A percentile compares a stretch with the other conserved stretches of the same genome.
Conservation (phyloP, 2,113 vertebrate species). For the Rhinogobius similis region DNA sequence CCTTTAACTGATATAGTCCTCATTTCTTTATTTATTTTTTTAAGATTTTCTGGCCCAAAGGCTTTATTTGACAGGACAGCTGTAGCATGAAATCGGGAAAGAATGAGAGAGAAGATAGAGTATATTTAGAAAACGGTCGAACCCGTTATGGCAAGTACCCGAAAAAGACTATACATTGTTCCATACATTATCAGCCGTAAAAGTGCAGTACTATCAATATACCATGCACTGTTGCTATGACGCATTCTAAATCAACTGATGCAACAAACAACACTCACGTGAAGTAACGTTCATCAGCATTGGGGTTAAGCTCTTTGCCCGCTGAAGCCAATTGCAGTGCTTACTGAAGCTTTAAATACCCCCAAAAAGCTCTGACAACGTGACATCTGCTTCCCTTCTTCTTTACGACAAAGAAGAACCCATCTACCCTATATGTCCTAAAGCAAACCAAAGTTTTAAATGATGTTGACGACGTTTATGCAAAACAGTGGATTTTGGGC, state of each 20-base stretch:
- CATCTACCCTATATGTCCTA: conserved; percentile 32
- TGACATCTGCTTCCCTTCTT: neutral
- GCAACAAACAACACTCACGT: neutral
- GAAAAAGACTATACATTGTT: too few species aligned
- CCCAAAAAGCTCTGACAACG: conserved; percentile 2
- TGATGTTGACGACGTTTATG: conserved; percentile 16
- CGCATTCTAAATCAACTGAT: neutral
- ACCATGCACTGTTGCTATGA: neutral
- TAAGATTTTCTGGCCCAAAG: too few species aligned
- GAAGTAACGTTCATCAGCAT: neutral
- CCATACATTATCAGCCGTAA: too few species aligned
- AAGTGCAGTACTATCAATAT: neutral
- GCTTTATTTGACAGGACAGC: too few species aligned
- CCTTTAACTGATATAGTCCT: neutral
- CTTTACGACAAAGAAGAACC: conserved; percentile 12
- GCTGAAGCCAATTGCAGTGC: conserved; percentile 6
- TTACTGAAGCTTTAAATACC: neutral
- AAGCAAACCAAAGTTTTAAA: conserved; percentile 37
- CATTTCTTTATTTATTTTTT: neutral
- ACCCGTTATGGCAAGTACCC: too few species aligned
- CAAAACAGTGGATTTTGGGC: conserved; percentile 36
- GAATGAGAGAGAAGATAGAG: too few species aligned
- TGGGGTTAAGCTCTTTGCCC: neutral
- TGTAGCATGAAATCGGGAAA: too few species aligned
- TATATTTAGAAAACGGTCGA: too few species aligned